Percentiles rank a stretch among this genome's conserved stretches.
Evolutionary conservation across 2,113 vertebrate genomes (phyloP).

Genomic region (Climacteris rufus): DNA sequence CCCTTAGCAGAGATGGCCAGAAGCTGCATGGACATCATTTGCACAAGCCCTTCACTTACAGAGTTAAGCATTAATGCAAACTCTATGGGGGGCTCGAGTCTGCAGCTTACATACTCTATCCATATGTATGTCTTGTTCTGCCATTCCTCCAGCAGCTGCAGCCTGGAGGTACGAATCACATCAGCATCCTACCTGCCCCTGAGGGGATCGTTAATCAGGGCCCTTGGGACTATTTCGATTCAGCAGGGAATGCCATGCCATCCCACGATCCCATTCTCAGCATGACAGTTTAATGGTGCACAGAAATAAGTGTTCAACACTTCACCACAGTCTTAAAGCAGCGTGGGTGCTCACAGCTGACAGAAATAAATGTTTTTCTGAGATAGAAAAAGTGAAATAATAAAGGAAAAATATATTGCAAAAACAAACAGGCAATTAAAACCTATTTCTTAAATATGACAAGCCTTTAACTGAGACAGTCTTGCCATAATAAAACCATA

Average conservation of each 20-base stretch:
- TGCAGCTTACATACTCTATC: not conserved
- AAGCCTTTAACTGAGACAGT: not conserved
- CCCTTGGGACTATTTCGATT: not conserved
- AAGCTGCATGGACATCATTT: not conserved
- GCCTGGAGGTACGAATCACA: not conserved
- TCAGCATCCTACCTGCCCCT: not conserved
- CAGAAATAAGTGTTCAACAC: not conserved
- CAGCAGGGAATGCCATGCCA: not conserved
- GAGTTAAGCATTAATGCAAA: not conserved
- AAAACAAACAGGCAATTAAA: constrained; percentile 14
- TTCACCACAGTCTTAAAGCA: not conserved
- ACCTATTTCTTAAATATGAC: not conserved
- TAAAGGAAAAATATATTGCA: not conserved
- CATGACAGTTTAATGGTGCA: not conserved
- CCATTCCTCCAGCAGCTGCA: not conserved
- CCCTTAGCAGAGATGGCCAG: not conserved
- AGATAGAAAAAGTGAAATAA: not conserved
- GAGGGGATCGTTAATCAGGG: not conserved
- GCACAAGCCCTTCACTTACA: not conserved
- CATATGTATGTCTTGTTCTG: not conserved
- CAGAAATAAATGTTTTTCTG: constrained; percentile 5
- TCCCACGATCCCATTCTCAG: fast-evolving
- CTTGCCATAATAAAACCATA: not conserved
- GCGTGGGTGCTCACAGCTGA: not conserved
- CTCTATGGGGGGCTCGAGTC: fast-evolving